Base-by-base conservation (phyloP, 1,140 invertebrate species). In the Anthonomus grandis region DNA sequence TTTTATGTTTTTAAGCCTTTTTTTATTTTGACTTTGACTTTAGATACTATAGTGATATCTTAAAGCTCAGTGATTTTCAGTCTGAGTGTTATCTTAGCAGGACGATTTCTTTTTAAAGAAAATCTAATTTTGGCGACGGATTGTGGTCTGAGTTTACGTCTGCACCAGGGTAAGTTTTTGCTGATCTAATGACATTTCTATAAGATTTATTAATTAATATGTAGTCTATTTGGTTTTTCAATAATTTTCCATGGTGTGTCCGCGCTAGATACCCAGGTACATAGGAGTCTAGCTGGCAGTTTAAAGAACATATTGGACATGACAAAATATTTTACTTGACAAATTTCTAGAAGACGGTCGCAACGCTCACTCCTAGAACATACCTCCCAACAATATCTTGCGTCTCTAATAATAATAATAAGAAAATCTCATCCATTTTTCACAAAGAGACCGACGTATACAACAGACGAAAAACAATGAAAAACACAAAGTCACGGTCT, bases 161-260 rank as follows among this genome's bases (percentile, higher is more conserved):
- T 2, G 62, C 55, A 10, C 55, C 50, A 25, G 59, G 59, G 39
- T 63, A 74, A 55, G 64, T 68, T 59, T 68, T 64, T 8, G 51
- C 63, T 38, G 56, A 56, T 45, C 60, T 70, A 0, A 71, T 22
- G 47, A 34, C 44, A 54, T 72, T 74, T 42, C 57, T 25, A 34
- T 63, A 74, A 9, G 68, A 38, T 27, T 61, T 60, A 10, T 65
- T 65, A 6, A 71, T 64, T 17, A 71, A 25, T 1, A 74, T 61
- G 45, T 60, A 74, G 49, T 72, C 69, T 50, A 72, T 73, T 48
- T 72, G 67, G 56, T 73, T 75, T 48, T 69, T 44, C 3, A 70
- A 54, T 15, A 67, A 59, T 17, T 67, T 57, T 0, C 63, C 23
- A 21, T 54, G 17, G 8, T 15, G 27, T 31, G 27, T 31, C 6